phyloP scores from a whole-genome alignment of 2,113 vertebrate genomes.

The Gavialis gangeticus region DNA sequence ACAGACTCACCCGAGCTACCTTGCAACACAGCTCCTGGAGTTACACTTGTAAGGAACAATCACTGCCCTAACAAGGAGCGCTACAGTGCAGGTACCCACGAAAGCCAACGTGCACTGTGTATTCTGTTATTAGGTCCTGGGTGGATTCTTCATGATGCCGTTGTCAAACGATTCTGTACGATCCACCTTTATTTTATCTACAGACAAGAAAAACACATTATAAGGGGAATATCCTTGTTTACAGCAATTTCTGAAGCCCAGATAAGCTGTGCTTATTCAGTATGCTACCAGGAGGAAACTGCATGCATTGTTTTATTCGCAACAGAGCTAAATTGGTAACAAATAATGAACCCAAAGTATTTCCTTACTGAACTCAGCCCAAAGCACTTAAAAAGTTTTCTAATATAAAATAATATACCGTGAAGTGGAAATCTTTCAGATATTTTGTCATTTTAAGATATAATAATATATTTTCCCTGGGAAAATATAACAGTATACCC shows the following conservation, averaged over 20 bases:
- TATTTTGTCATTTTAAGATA: slow-evolving; percentile 66
- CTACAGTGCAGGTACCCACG: no score
- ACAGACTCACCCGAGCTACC: background rate
- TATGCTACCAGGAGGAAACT: slow-evolving; percentile 42
- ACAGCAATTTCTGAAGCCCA: background rate
- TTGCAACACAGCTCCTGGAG: background rate
- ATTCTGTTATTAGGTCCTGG: background rate
- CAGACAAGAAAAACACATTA: background rate
- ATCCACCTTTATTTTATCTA: background rate
- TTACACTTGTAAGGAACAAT: no score
- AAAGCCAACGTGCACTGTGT: background rate
- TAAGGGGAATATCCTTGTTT: background rate
- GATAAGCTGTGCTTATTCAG: background rate
- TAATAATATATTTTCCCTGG: slow-evolving; percentile 53
- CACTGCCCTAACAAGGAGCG: no score
- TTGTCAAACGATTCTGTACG: background rate
- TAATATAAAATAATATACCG: slow-evolving; percentile 63
- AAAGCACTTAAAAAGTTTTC: slow-evolving; percentile 58
- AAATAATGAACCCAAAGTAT: slow-evolving; percentile 45
- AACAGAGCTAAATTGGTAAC: slow-evolving; percentile 25
- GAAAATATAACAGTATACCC: slow-evolving; percentile 28
- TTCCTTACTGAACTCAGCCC: slow-evolving; percentile 56
- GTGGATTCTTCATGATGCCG: background rate
- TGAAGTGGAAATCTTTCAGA: slow-evolving; percentile 70
- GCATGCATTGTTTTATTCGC: slow-evolving; percentile 31